Evolutionary conservation across 2,888 invertebrate species (phyloP).

Genomic region (Agriopis aurantiaria): DNA sequence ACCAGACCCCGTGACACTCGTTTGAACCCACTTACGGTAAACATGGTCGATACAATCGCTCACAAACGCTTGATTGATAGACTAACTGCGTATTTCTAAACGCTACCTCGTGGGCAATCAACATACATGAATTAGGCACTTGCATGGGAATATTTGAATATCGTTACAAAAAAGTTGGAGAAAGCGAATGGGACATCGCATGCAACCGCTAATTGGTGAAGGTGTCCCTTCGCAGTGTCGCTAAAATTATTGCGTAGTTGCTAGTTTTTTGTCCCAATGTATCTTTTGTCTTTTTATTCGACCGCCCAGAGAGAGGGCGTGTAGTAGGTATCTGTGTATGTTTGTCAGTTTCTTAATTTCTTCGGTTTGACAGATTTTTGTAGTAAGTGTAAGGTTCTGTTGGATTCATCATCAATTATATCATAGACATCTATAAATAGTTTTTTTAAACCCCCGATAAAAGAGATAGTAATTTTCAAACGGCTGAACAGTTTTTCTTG

Average conservation of each 20-base stretch:
- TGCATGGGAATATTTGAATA: slow-evolving; percentile 26
- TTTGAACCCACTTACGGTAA: slow-evolving; percentile 70
- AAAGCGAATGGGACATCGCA: slow-evolving; percentile 19
- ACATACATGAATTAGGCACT: slow-evolving; percentile 15
- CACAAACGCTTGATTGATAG: slow-evolving; percentile 38
- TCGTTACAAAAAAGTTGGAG: slow-evolving; percentile 11
- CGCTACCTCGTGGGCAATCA: slow-evolving; percentile 19
- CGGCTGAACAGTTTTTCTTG: too few relatives aligned
- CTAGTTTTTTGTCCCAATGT: not conserved
- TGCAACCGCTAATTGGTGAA: slow-evolving; percentile 29
- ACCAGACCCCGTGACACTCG: slow-evolving; percentile 60
- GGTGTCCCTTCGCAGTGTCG: slow-evolving; percentile 9
- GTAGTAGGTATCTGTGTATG: too few relatives aligned
- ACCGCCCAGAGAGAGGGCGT: not conserved
- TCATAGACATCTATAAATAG: too few relatives aligned
- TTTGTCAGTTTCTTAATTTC: too few relatives aligned
- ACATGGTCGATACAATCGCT: slow-evolving; percentile 52
- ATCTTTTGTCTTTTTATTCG: not conserved
- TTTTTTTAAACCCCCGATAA: too few relatives aligned
- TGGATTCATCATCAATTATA: too few relatives aligned
- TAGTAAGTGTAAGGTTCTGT: too few relatives aligned
- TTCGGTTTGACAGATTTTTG: too few relatives aligned
- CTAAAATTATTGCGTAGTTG: slow-evolving; percentile 10
- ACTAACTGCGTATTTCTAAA: slow-evolving; percentile 30
- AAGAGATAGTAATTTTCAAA: too few relatives aligned